These are phyloP conservation scores for Trichomalopsis sarcophagae DNA, from an alignment of 1,140 invertebrate species.

Conservation along the genomic window DNA sequence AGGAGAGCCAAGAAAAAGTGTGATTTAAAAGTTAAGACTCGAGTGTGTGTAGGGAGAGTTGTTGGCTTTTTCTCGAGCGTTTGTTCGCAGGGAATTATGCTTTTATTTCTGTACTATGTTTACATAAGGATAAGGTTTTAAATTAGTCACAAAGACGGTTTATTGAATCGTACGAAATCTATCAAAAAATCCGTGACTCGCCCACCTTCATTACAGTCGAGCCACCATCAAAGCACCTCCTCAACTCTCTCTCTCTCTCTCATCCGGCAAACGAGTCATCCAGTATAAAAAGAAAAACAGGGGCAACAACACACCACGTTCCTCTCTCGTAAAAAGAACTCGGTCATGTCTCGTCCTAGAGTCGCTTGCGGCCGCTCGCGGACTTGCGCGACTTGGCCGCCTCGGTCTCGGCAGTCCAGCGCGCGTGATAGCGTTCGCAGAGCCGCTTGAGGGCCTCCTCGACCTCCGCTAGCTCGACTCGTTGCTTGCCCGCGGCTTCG, in stretches of 20 bases:
- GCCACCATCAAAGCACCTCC: too few species aligned
- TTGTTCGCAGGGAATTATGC: too few species aligned
- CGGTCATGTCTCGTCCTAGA: neutral
- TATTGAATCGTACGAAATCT: too few species aligned
- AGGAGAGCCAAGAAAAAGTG: neutral
- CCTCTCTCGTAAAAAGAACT: neutral
- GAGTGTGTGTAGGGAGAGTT: too few species aligned
- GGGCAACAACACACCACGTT: neutral
- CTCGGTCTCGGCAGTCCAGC: conserved; percentile 6
- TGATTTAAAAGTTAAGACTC: conserved; percentile 21
- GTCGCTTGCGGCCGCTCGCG: neutral
- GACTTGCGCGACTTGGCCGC: conserved; percentile 1
- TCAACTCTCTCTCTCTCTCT: too few species aligned
- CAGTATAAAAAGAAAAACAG: neutral
- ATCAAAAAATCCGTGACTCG: too few species aligned
- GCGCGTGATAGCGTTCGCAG: conserved; percentile 60
- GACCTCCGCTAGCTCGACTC: conserved; percentile 61
- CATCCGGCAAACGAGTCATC: neutral
- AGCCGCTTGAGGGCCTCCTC: conserved; percentile 63
- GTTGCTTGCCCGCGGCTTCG: conserved; percentile 59
- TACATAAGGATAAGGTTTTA: too few species aligned
- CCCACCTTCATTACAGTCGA: too few species aligned
- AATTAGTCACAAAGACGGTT: too few species aligned
- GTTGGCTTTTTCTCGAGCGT: too few species aligned
- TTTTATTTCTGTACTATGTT: too few species aligned